Evolutionary conservation across 2,888 invertebrate genomes (phyloP), one percentile per base, ranked within the genome.

Genomic region (Pseudococcus viburni): DNA sequence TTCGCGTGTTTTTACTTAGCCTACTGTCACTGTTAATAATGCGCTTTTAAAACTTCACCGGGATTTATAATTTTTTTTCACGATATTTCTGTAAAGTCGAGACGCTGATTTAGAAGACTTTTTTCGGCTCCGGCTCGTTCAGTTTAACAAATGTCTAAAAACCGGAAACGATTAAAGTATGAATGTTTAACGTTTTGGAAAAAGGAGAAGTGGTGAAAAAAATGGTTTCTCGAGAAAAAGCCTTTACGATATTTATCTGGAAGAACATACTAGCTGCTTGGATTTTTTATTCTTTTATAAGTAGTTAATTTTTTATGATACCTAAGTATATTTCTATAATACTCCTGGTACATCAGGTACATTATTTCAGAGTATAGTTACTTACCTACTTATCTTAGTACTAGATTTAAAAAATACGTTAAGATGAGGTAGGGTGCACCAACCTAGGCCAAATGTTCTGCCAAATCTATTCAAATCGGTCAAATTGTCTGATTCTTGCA

Each of bases 1-100:
- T 83, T 83, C 46, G 80, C 80, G 80, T 83, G 80, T 83, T 83
- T 46, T 19, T 46, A 83, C 80, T 46, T 19, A 83, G 80, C 80
- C 80, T 83, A 83, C 80, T 83, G 46, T 83, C 80, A 83, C 80
- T 83, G 80, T 83, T 83, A 46, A 83, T 83, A 83, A 83, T 83
- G 80, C 46, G 46, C 80, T 83, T 83, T 83, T 83, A 83, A 83
- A 83, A 83, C 46, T 46, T 83, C 42, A 5, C 19, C 33, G 46
- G 39, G 80, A 83, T 83, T 83, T 83, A 83, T 83, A 83, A 83
- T 83, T 83, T 83, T 83, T 83, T 83, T 83, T 19, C 80, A 83
- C 80, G 80, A 83, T 46, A 83, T 19, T 83, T 42, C 22, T 83
- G 80, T 83, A 83, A 46, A 83, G 46, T 19, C 8, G 80, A 83